phyloP scores from a whole-genome alignment of 2,797 vertebrate genomes.

The Pantherophis alleghaniensis region DNA sequence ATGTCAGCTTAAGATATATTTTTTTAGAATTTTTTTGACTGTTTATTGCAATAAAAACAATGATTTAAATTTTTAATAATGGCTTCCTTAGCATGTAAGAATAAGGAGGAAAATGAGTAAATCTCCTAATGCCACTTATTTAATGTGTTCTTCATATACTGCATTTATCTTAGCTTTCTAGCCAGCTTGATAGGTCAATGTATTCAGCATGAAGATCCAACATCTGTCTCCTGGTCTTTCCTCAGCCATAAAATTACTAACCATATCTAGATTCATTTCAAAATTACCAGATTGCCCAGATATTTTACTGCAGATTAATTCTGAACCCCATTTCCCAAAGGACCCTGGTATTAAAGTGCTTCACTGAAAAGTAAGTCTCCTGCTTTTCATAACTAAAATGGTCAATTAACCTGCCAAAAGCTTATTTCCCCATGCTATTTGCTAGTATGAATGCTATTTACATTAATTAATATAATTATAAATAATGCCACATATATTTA shows the following conservation, averaged over 20 bases:
- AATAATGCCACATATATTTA: neutral
- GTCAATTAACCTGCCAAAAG: neutral
- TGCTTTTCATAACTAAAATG: slow-evolving; percentile 4
- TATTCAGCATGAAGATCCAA: slow-evolving; percentile 11
- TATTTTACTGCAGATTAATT: slow-evolving; percentile 5
- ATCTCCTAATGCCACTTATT: neutral
- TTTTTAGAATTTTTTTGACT: slow-evolving; percentile 7
- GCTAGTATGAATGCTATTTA: neutral
- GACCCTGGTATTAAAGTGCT: slow-evolving; percentile 6
- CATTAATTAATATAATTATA: neutral
- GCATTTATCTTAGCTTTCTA: slow-evolving; percentile 31
- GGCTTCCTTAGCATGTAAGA: neutral
- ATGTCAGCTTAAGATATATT: neutral
- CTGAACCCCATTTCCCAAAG: neutral
- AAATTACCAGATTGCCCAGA: slow-evolving; percentile 12
- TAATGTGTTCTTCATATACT: neutral
- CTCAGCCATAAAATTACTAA: slow-evolving; percentile 21
- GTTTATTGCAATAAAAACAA: neutral
- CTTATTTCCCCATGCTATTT: neutral
- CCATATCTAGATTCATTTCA: slow-evolving; percentile 21
- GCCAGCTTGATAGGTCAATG: slow-evolving; percentile 12
- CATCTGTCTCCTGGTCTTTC: slow-evolving; percentile 2
- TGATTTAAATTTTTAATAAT: neutral
- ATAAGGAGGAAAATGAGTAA: neutral
- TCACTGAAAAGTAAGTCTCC: neutral